These are phyloP conservation scores for Hippocampus zosterae DNA, from an alignment of 2,113 vertebrate genomes.

Conservation along the genomic window DNA sequence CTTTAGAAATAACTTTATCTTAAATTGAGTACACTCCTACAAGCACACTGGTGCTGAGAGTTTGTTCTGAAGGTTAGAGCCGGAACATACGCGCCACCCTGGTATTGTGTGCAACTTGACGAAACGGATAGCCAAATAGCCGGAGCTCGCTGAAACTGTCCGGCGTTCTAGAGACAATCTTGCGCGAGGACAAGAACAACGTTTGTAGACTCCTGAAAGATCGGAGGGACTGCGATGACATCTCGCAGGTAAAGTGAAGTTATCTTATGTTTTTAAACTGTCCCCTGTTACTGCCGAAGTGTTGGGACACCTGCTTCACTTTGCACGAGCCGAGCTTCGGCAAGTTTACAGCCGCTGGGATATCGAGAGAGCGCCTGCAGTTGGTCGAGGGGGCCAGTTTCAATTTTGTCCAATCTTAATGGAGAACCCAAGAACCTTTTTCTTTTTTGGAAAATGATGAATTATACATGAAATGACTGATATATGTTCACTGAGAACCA, in stretches of 20 bases:
- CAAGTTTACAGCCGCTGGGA: neutral
- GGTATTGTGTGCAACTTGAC: too few species aligned
- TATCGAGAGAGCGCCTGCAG: neutral
- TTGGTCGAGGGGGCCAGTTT: neutral
- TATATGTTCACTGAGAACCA: too few species aligned
- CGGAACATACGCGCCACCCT: slow-evolving; percentile 22
- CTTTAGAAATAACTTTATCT: too few species aligned
- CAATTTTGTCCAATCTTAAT: neutral
- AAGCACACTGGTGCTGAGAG: neutral
- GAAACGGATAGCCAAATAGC: neutral
- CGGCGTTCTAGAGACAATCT: slow-evolving; percentile 7
- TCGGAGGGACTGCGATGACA: slow-evolving; percentile 73
- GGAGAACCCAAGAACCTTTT: too few species aligned
- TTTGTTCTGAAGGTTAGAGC: slow-evolving; percentile 45
- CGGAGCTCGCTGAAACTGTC: neutral
- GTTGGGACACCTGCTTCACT: neutral
- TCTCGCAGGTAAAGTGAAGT: slow-evolving; percentile 77
- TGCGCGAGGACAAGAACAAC: slow-evolving; percentile 27
- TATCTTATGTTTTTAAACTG: neutral
- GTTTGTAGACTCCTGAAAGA: slow-evolving; percentile 50
- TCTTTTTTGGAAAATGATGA: too few species aligned
- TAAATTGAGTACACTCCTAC: neutral
- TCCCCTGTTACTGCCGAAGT: neutral
- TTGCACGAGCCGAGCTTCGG: neutral
- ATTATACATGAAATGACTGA: too few species aligned